phyloP scores from a whole-genome alignment of 2,113 vertebrate species.

The Tetraodon nigroviridis region DNA sequence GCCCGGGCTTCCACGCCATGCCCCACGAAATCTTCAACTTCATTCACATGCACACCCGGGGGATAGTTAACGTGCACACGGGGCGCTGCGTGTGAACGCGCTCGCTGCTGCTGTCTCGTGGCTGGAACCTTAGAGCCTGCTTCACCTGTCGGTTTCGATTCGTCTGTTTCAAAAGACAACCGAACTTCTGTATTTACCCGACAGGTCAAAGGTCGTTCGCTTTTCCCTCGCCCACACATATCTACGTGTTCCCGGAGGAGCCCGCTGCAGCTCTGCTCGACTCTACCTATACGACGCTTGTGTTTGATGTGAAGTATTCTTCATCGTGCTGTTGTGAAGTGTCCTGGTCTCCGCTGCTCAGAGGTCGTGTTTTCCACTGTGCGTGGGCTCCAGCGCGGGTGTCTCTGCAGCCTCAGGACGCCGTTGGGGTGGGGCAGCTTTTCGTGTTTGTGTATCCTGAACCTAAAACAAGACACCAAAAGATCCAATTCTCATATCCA shows the following conservation, averaged over 20 bases:
- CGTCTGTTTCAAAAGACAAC: slow-evolving; percentile 21
- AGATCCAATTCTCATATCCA: slow-evolving; percentile 22
- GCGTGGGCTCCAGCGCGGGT: slow-evolving; percentile 24
- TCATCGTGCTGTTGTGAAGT: slow-evolving; percentile 65
- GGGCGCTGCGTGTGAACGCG: slow-evolving; percentile 77
- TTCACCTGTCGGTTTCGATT: slow-evolving; percentile 1
- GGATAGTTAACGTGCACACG: slow-evolving; percentile 89
- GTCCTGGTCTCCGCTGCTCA: slow-evolving; percentile 61
- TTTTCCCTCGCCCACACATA: slow-evolving; percentile 12
- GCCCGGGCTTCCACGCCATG: slow-evolving; percentile 96
- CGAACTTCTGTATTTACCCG: slow-evolving; percentile 6
- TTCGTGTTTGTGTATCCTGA: slow-evolving; percentile 4
- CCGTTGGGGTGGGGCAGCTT: no score
- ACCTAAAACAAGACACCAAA: slow-evolving; percentile 5
- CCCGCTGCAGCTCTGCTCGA: slow-evolving; percentile 7
- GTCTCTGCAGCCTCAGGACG: slow-evolving; percentile 6
- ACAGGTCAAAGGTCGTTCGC: slow-evolving; percentile 38
- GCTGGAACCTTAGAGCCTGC: slow-evolving; percentile 1
- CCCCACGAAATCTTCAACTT: slow-evolving; percentile 96
- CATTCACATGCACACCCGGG: slow-evolving; percentile 93
- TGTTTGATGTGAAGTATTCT: slow-evolving; percentile 63
- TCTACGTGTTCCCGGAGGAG: background rate
- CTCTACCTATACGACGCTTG: slow-evolving; percentile 50
- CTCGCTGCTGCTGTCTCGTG: background rate
- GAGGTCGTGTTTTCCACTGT: slow-evolving; percentile 61